These are phyloP conservation scores for Polyodon spathula DNA, from an alignment of 2,113 vertebrate species.

Conservation along the genomic window DNA sequence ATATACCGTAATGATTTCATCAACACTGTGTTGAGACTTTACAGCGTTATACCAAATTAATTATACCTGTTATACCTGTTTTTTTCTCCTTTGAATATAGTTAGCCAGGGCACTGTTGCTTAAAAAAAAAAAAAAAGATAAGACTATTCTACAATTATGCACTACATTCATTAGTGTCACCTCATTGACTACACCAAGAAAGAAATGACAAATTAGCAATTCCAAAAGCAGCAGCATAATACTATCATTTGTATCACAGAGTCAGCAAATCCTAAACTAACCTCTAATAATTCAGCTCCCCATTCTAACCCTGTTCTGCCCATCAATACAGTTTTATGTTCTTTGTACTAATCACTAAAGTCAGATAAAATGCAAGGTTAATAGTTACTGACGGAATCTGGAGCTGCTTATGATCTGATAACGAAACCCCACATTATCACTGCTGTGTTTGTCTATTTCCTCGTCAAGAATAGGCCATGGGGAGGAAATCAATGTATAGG, in stretches of 20 bases:
- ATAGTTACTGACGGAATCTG: slow-evolving; percentile 64
- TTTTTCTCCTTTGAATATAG: too few relatives aligned
- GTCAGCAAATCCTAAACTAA: slow-evolving; percentile 65
- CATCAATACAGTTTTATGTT: slow-evolving; percentile 67
- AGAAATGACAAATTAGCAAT: slow-evolving; percentile 74
- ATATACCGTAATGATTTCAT: too few relatives aligned
- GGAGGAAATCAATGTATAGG: slow-evolving; percentile 65
- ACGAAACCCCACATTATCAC: slow-evolving; percentile 55
- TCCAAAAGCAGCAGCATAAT: slow-evolving; percentile 47
- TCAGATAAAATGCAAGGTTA: slow-evolving; percentile 76
- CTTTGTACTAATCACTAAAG: slow-evolving; percentile 72
- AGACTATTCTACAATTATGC: slow-evolving; percentile 29
- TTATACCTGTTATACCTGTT: too few relatives aligned
- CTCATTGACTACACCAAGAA: slow-evolving; percentile 56
- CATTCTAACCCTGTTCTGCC: slow-evolving; percentile 46
- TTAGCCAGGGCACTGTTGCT: not conserved
- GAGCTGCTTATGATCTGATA: slow-evolving; percentile 74
- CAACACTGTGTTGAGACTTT: too few relatives aligned
- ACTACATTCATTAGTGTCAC: slow-evolving; percentile 55
- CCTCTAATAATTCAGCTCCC: slow-evolving; percentile 56
- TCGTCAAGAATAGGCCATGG: slow-evolving; percentile 49
- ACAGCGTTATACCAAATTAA: too few relatives aligned
- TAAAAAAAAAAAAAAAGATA: slow-evolving; percentile 16
- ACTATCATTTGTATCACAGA: slow-evolving; percentile 71
- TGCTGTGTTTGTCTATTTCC: slow-evolving; percentile 45